Base-by-base conservation (phyloP, 2,113 vertebrate species). In the Gallinago media region DNA sequence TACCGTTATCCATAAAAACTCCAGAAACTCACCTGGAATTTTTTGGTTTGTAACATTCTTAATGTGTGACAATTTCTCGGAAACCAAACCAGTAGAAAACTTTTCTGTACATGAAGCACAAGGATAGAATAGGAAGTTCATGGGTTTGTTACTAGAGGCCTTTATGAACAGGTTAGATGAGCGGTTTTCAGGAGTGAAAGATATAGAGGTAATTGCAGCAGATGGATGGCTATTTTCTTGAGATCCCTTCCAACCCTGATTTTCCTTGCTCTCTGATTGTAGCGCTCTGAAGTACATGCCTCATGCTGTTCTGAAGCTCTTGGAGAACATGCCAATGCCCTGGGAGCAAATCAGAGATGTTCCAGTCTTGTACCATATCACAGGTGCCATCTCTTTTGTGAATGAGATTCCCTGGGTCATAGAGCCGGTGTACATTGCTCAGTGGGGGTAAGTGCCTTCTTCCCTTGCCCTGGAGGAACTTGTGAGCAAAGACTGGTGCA, bases 291-390 rank as follows among this genome's bases (percentile, higher is more conserved):
- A 99, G 96, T 99, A 99, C 96, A 99, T 99, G 99, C 99, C 99
- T 4, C 99, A 99, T 6, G 99, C 99, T 3, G 99, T 99, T 63
- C 98, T 99, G 88, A 99, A 99, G 97, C 98, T 99, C 36, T 96
- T 99, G 95, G 99, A 99, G 97, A 99, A 99, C 98, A 99, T 99
- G 99, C 99, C 99, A 2, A 99, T 99, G 99, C 99, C 99, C 26
- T 99, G 99, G 99, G 99, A 99, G 90, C 99, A 99, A 97, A 99
- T 99, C 93, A 96, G 99, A 44, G 99, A 99, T 4, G 99, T 99
- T 12, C 99, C 99, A 0, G 99, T 99, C 36, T 97, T 99, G 34
- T 99, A 99, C 94, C 99, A 99, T 92, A 99, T 99, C 92, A 99
- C 99, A 2, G 99, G 99, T 8, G 99, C 99, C 25, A 99, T 99